phyloP scores from a whole-genome alignment of 2,888 invertebrate genomes.

The Tanytarsus gracilentus region DNA sequence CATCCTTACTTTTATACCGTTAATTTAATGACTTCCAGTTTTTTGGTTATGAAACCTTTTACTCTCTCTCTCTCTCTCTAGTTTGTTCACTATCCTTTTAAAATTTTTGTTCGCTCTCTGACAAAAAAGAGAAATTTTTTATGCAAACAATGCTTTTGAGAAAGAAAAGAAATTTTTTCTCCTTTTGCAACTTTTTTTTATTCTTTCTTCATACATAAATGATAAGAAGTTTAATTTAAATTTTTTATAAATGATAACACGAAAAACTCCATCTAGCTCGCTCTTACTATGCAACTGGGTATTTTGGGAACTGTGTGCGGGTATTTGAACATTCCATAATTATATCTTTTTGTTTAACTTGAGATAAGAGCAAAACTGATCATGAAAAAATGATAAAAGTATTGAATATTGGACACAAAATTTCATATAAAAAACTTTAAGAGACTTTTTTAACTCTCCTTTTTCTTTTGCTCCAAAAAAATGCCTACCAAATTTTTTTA shows the following conservation, averaged over 20 bases:
- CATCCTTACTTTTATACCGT: not conserved
- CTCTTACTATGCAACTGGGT: conserved; percentile 23
- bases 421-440: conserved; percentile 11
- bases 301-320: not conserved
- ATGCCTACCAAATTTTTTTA: no score
- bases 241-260: not conserved
- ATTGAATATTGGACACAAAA: conserved; percentile 29
- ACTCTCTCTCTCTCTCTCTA: not conserved
- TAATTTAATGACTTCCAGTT: not conserved
- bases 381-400: not conserved
- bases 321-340: not conserved
- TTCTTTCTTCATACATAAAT: not conserved
- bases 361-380: not conserved
- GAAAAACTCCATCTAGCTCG: no score
- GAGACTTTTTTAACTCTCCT: not conserved
- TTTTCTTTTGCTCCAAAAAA: not conserved
- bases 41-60: not conserved
- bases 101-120: no score
- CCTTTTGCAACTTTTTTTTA: not conserved
- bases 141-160: no score
- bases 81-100: no score
- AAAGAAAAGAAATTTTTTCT: not conserved
- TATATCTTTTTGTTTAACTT: not conserved
- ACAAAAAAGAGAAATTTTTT: no score
- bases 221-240: not conserved